Conservation (phyloP, 2,797 vertebrate species). For the Semotilus atromaculatus region DNA sequence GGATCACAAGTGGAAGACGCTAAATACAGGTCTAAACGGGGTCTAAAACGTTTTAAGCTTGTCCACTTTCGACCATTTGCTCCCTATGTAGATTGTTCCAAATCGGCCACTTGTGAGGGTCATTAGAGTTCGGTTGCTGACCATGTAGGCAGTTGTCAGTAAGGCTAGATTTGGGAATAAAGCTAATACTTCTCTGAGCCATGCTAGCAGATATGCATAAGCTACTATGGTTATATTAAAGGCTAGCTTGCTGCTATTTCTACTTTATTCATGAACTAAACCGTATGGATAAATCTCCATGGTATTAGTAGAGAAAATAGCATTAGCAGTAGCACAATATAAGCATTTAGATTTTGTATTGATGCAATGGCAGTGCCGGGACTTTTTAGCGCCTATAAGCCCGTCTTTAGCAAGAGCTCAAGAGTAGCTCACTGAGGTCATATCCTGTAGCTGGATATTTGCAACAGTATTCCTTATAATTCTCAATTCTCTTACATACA, state of each 20-base stretch:
- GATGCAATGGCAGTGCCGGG: conserved; percentile 5
- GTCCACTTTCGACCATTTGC: neutral
- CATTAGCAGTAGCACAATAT: conserved; percentile 45
- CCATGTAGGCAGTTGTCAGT: neutral
- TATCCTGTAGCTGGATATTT: conserved; percentile 30
- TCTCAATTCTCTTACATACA: neutral
- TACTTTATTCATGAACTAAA: conserved; percentile 11
- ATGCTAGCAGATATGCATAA: conserved; percentile 2
- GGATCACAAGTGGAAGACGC: neutral
- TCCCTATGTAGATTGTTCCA: neutral
- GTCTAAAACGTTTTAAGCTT: neutral
- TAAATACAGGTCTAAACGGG: neutral
- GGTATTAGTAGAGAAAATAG: conserved; percentile 31
- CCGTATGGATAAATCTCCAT: neutral
- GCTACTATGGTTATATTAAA: conserved; percentile 13
- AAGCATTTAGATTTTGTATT: conserved; percentile 28
- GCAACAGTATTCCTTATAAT: conserved; percentile 12
- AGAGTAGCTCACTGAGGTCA: conserved; percentile 33
- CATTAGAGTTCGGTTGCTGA: neutral
- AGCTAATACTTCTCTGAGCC: neutral
- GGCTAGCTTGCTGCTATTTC: conserved; percentile 15
- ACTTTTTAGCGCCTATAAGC: conserved; percentile 48
- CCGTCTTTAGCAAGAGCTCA: conserved; percentile 62
- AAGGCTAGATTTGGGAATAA: neutral
- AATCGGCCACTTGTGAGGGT: neutral